phyloP scores from a whole-genome alignment of 1,140 invertebrate species.

The Calycopis cecrops region DNA sequence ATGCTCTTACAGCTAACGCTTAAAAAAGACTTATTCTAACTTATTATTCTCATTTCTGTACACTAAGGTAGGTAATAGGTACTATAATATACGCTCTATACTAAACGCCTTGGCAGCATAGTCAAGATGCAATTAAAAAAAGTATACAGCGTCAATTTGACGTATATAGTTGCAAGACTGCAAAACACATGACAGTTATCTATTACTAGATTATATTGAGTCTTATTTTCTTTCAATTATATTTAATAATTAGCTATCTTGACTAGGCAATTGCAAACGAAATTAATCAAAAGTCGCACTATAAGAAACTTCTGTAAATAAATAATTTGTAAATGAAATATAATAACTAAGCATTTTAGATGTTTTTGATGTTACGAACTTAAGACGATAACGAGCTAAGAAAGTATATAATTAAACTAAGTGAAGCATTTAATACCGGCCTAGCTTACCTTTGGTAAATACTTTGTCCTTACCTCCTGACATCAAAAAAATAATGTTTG shows the following conservation, averaged over 20 bases:
- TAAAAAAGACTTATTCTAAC: slow-evolving; percentile 39
- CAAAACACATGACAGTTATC: too few species aligned
- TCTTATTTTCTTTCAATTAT: not conserved
- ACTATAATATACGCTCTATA: slow-evolving; percentile 26
- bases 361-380: too few species aligned
- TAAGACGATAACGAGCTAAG: too few species aligned
- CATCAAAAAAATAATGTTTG: too few species aligned
- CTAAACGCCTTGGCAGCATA: not conserved
- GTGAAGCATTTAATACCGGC: too few species aligned
- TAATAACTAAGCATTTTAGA: too few species aligned
- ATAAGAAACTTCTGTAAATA: slow-evolving; percentile 2
- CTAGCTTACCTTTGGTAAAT: too few species aligned
- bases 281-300: not conserved
- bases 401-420: too few species aligned
- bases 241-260: not conserved
- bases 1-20: slow-evolving; percentile 31
- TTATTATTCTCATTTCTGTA: slow-evolving; percentile 50
- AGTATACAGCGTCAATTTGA: too few species aligned
- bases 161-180: too few species aligned
- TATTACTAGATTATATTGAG: not conserved
- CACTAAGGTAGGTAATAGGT: slow-evolving; percentile 28
- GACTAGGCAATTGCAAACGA: not conserved
- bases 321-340: not conserved
- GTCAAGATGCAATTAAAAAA: slow-evolving; percentile 1
- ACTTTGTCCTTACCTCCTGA: too few species aligned